Conservation (phyloP, 2,797 vertebrate species). For the Hypotaenidia philippensis region DNA sequence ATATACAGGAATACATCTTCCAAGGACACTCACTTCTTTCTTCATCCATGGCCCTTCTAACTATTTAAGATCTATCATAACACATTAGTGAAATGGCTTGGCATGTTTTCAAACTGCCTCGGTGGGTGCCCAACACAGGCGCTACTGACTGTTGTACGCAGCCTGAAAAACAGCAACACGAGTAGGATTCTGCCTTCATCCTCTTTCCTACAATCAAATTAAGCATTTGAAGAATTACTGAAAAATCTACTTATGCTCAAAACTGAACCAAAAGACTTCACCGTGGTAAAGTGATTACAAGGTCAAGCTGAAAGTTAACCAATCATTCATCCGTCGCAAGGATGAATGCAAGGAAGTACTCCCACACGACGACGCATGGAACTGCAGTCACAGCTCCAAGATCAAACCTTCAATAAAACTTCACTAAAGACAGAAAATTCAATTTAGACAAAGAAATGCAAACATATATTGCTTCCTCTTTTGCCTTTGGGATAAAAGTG, state of each 20-base stretch:
- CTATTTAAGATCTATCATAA: not conserved
- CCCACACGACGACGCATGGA: fast-evolving
- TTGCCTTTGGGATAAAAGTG: not conserved
- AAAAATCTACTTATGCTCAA: slow-evolving; percentile 20
- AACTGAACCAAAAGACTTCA: not conserved
- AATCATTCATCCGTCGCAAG: not conserved
- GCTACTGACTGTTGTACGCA: not conserved
- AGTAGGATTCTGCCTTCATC: slow-evolving; percentile 12
- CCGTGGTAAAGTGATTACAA: not conserved
- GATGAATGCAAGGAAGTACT: not conserved
- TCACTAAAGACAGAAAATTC: not conserved
- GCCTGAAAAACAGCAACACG: not conserved
- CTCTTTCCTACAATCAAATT: not conserved
- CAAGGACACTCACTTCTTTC: not conserved
- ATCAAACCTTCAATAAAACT: not conserved
- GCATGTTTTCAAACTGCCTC: not conserved
- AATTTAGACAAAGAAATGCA: not conserved
- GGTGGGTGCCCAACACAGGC: not conserved
- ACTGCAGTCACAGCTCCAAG: not conserved
- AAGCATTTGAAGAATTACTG: slow-evolving; percentile 1
- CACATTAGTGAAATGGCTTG: not conserved
- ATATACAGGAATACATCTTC: not conserved
- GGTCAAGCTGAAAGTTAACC: not conserved
- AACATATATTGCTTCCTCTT: not conserved
- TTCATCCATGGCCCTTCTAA: not conserved